phyloP scores from a whole-genome alignment of 2,113 vertebrate genomes.

The Lichenostomus cassidix region DNA sequence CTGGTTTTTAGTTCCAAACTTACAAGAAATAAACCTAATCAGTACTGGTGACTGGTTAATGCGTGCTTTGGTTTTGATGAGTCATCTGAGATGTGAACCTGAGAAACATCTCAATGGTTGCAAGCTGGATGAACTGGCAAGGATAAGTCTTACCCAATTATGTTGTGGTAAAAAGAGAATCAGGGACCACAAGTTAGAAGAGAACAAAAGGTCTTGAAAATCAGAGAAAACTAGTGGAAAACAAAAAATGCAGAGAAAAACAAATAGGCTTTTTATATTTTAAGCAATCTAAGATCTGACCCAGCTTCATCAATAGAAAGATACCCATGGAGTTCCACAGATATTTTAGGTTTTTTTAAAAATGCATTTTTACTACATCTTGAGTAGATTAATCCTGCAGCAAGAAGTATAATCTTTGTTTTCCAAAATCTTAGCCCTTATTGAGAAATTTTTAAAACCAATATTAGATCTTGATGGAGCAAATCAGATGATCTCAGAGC shows the following conservation, averaged over 20 bases:
- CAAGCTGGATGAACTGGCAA: not conserved
- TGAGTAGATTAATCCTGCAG: not conserved
- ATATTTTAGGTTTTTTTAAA: not conserved
- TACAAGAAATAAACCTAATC: not conserved
- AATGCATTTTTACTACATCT: not conserved
- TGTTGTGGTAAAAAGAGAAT: not conserved
- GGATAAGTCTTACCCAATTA: not conserved
- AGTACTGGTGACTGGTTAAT: not conserved
- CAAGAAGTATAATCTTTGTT: not conserved
- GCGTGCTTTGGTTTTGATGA: not conserved
- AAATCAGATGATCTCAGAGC: constrained; percentile 7
- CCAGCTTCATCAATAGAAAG: not conserved
- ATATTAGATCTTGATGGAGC: not conserved
- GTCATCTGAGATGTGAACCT: not conserved
- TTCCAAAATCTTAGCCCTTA: not conserved
- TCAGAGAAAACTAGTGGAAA: not conserved
- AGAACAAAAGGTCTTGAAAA: not conserved
- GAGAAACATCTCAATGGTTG: not conserved
- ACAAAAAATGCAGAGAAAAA: not conserved
- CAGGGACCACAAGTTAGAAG: not conserved
- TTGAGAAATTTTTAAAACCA: not conserved
- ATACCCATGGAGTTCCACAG: not conserved
- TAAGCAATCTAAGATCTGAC: not conserved
- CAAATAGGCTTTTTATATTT: not conserved
- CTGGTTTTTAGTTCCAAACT: not conserved